A percentile compares a stretch with the other conserved stretches of the same genome.
These are phyloP conservation scores for Spodoptera littoralis DNA, from an alignment of 2,888 invertebrate genomes.

Conservation along the genomic window DNA sequence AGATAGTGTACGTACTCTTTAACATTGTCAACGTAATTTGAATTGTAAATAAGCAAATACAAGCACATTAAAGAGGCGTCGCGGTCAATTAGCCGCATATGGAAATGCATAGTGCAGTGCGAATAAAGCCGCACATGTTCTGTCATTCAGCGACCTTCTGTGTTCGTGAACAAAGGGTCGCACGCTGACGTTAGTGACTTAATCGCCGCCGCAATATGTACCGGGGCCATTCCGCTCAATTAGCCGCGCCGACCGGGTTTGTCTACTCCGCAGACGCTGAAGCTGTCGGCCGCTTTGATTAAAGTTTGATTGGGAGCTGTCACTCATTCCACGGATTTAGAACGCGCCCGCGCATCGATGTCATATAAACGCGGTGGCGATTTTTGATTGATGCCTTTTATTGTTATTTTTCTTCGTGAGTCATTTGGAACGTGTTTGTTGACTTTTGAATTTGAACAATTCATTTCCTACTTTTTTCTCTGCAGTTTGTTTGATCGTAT, in stretches of 20 bases:
- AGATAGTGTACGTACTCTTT: neutral
- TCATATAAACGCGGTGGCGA: slow-evolving; percentile 63
- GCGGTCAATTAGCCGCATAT: slow-evolving; percentile 33
- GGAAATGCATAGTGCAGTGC: slow-evolving; percentile 37
- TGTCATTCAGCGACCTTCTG: slow-evolving; percentile 45
- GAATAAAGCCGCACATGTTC: slow-evolving; percentile 35
- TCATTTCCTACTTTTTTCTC: slow-evolving; percentile 26
- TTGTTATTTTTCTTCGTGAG: slow-evolving; percentile 35
- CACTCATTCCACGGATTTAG: slow-evolving; percentile 74
- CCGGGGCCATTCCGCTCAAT: slow-evolving; percentile 83
- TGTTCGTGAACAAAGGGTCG: slow-evolving; percentile 32
- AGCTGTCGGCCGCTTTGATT: slow-evolving; percentile 83
- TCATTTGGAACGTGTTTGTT: slow-evolving; percentile 29
- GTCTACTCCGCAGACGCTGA: slow-evolving; percentile 75
- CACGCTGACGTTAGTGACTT: slow-evolving; percentile 64
- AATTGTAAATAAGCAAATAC: slow-evolving; percentile 18
- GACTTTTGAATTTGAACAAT: slow-evolving; percentile 26
- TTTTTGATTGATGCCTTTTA: slow-evolving; percentile 52
- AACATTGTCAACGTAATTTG: slow-evolving; percentile 5
- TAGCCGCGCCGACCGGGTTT: slow-evolving; percentile 74
- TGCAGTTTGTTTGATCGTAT: neutral
- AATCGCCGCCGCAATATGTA: slow-evolving; percentile 59
- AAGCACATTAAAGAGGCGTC: slow-evolving; percentile 7
- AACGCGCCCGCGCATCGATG: slow-evolving; percentile 68
- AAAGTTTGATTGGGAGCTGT: slow-evolving; percentile 85